Evolutionary conservation across 1,140 invertebrate species (phyloP), one percentile per base, ranked within the genome.

Genomic region (Plectrocnemia conspersa): DNA sequence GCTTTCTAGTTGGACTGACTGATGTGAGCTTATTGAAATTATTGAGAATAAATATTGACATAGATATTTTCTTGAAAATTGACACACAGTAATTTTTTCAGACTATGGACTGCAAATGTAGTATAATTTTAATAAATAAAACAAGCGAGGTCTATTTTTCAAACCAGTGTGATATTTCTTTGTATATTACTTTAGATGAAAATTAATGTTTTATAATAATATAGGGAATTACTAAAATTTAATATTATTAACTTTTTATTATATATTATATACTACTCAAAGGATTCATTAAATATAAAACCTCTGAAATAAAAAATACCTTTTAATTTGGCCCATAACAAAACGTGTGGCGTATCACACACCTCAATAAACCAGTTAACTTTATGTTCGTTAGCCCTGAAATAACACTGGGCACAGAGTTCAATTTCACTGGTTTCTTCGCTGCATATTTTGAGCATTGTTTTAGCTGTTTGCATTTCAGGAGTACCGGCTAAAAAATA

Each of bases 251-350:
- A n/a, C 29, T n/a, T n/a, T 32, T 32, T 9, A 9, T 32, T 32
- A 9, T 9, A 32, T 32, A 32, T 32, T n/a, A 32, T 32, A 32
- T 9, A 9, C 9, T n/a, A n/a, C 9, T 32, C 9, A 36, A 29
- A 27, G 4, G n/a, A 36, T 36, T 6, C 4, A 9, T 10, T 5
- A 32, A 15, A 32, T 48, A 2, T 7, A 33, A 24, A 38, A 19
- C 7, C 16, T 24, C 9, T 13, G 13, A 35, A 32, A 32, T 2
- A 45, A 52, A 52, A 38, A 25, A 15, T 48, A 78, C 78, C 92
- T 76, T 94, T 95, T 0, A 96, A 71, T 66, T 93, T 93, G 0
- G 92, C 92, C 91, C 91, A 95, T 0, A 95, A 82, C 18, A 96
- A 68, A 1, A 89, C 75, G 73, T 97, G 93, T 2, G 93, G 92